phyloP scores from a whole-genome alignment of 37 sponge, comb jelly and placozoan genomes.

The Cliona cf. orientalis region DNA sequence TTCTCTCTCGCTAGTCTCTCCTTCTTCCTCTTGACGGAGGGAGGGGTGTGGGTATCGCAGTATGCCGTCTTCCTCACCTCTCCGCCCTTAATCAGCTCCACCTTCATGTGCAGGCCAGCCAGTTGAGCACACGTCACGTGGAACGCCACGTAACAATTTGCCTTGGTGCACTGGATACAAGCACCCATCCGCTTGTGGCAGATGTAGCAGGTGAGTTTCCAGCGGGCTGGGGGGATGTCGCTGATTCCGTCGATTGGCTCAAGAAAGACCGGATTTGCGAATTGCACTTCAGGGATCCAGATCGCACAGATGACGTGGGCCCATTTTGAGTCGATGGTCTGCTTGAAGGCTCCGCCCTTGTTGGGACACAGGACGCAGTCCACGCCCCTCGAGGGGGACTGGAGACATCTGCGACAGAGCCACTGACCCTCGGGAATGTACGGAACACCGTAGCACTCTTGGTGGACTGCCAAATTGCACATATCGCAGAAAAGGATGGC shows the following conservation, averaged over 20 bases:
- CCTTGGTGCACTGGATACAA: conserved; percentile 96
- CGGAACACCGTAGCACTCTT: conserved; percentile 99
- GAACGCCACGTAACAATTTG: conserved; percentile 97
- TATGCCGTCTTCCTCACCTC: conserved; percentile 90
- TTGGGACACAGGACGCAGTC: conserved; percentile 98
- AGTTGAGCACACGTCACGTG: conserved; percentile 99
- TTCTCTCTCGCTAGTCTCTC: conserved; percentile 5
- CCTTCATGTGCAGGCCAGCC: conserved; percentile 92
- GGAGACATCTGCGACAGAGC: conserved; percentile 95
- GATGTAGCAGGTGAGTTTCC: conserved; percentile 96
- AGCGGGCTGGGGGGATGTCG: conserved; percentile 94
- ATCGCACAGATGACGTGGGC: conserved; percentile 98
- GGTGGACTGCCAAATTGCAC: conserved; percentile 99
- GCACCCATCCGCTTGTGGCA: conserved; percentile 90
- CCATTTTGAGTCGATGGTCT: conserved; percentile 92
- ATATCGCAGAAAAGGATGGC: conserved; percentile 99
- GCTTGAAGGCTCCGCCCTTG: conserved; percentile 98
- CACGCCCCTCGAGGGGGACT: conserved; percentile 94
- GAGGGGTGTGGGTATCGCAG: conserved; percentile 90
- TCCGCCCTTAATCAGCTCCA: conserved; percentile 67
- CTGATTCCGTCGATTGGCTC: conserved; percentile 97
- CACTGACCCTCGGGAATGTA: conserved; percentile 99
- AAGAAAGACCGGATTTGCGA: conserved; percentile 96
- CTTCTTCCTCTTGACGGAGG: conserved; percentile 53
- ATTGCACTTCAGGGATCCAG: conserved; percentile 99